Base-by-base conservation (phyloP, 2,113 vertebrate genomes). In the Amia ocellicauda region DNA sequence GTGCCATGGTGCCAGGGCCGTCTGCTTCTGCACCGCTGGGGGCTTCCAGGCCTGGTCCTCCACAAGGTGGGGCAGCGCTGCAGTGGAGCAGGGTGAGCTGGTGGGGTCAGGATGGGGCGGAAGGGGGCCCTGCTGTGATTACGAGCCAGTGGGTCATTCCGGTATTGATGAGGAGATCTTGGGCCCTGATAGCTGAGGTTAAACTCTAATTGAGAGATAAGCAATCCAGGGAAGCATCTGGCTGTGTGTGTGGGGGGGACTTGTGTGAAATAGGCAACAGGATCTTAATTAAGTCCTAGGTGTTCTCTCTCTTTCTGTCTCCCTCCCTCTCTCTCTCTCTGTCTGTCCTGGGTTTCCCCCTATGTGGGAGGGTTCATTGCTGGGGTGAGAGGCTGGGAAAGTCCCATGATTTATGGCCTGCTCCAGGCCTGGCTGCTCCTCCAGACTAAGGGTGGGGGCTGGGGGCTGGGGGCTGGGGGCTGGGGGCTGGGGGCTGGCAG, bases 401-500 rank as follows among this genome's bases (percentile, higher is more conserved):
- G 74, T 83, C 83, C 72, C 45, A 50, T 86, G 83, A 88, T 86
- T 86, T 86, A 87, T 81, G 82, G 77, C 74, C 75, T 63, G 66
- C 63, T 78, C 69, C 73, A 85, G 83, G 83, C 81, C 83, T 83
- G 78, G 81, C 68, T 83, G 85, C 78, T 67, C 78, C 76, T 71
- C 71, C 68, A 36, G 56, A 55, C 74, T 73, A 74, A 66, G 8
- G 17, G 49, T 5, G 8, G 17, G 49, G 17, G 49, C 17, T 51
- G 7, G 49, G 49, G 49, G 16, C n/a, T n/a, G 49, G 5, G 17
- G 49, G n/a, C n/a, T n/a, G n/a, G n/a, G n/a, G n/a, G n/a, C n/a
- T n/a, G n/a, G n/a, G n/a, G n/a, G n/a, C n/a, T n/a, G n/a, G 74
- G 74, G 68, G 75, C 75, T 73, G 60, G 70, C 76, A 73, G 76